Evolutionary conservation across 2,797 vertebrate species (phyloP).

Genomic region (Sylvia borin): DNA sequence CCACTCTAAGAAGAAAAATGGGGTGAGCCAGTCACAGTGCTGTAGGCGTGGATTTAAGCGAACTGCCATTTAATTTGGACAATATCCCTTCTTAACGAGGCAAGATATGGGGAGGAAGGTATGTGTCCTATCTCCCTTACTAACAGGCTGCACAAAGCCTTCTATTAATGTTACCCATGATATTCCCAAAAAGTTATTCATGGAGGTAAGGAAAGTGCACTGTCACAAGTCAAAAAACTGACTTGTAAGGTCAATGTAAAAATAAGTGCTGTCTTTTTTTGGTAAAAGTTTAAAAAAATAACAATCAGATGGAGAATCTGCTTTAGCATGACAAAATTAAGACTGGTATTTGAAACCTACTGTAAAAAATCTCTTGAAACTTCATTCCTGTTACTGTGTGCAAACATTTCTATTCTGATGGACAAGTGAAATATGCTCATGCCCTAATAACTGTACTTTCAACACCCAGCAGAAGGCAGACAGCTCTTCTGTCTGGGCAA

Average conservation of each 20-base stretch:
- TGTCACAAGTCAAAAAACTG: not conserved
- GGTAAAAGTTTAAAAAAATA: not conserved
- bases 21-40: not conserved
- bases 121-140: not conserved
- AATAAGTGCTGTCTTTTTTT: not conserved
- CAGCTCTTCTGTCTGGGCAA: not conserved
- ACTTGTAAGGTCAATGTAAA: not conserved
- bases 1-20: not conserved
- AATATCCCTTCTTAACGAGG: not conserved
- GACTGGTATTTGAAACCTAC: not conserved
- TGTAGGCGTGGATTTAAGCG: not conserved
- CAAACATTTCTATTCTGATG: not conserved
- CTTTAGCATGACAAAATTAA: not conserved
- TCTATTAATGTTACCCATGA: not conserved
- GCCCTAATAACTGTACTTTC: not conserved
- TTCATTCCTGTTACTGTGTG: not conserved
- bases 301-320: not conserved
- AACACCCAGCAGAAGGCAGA: not conserved
- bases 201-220: not conserved
- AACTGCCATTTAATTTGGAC: not conserved
- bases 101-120: not conserved
- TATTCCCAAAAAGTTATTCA: not conserved
- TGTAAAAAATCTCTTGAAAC: constrained; percentile 12
- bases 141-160: not conserved
- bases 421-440: not conserved